Base-by-base conservation (phyloP, 2,888 invertebrate species). In the Drosophila buzzatii region DNA sequence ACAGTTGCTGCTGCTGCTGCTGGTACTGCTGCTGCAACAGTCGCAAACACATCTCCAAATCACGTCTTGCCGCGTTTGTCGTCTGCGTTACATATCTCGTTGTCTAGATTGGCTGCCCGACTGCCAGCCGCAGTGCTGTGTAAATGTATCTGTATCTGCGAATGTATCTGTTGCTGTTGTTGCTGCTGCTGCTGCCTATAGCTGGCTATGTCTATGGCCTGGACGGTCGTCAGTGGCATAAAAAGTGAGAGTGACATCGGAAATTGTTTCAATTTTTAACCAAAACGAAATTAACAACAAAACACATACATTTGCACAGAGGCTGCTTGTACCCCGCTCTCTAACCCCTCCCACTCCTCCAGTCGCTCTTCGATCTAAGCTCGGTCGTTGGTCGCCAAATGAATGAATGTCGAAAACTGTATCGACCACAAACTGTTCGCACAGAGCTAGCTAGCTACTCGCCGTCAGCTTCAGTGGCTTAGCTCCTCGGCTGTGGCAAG, bases 161-260 rank as follows among this genome's bases (percentile, higher is more conserved):
- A 57, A 35, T 62, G 56, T 47, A 53, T 53, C 59, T 61, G 23
- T 39, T 12, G 18, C 60, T 60, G 58, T 9, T 20, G 52, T 51
- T 61, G 35, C 18, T 18, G 20, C 56, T 60, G 52, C 69, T 49
- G 20, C 41, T n/a, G 71, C 20, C 27, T 49, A 49, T 49, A 49
- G 45, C 52, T 65, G 65, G 23, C 68, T 33, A 18, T 41, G 55
- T 41, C 41, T 56, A 41, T 78, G 61, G 66, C 58, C 65, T 73
- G 79, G 73, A 67, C 63, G 77, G 74, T 69, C 75, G 76, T 81
- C 84, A 83, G 83, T 70, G 88, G 79, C 83, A 81, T 88, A 88
- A 91, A 92, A 91, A 91, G 91, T 91, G 91, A 91, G 91, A 91
- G 91, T 92, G 92, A 91, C 91, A 91, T 91, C 91, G 91, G 92